Evolutionary conservation across 2,113 vertebrate genomes (phyloP).

Genomic region (Campylomormyrus tamandua): DNA sequence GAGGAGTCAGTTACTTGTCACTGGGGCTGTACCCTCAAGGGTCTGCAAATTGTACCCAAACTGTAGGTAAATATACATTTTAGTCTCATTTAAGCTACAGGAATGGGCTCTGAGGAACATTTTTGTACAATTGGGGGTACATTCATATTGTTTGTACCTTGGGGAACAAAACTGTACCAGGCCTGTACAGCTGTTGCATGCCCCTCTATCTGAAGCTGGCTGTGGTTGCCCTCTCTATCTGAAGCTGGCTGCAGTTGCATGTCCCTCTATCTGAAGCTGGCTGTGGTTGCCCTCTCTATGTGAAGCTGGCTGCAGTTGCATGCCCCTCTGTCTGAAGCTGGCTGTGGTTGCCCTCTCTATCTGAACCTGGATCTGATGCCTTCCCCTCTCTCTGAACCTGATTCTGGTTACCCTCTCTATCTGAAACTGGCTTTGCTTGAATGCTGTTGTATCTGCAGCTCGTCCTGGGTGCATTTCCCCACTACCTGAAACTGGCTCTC

Average conservation of each 20-base stretch:
- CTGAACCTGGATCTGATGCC: background rate
- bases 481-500: background rate
- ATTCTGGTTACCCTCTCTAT: slow-evolving; percentile 1
- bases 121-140: background rate
- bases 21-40: background rate
- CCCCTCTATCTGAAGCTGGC: background rate
- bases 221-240: background rate
- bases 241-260: background rate
- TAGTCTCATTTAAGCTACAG: background rate
- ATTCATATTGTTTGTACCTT: background rate
- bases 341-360: background rate
- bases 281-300: too few species aligned
- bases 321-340: background rate
- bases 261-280: background rate
- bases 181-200: too few species aligned
- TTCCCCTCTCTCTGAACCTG: background rate
- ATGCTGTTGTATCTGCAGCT: background rate
- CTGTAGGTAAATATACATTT: background rate
- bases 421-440: background rate
- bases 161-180: background rate
- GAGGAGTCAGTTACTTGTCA: background rate
- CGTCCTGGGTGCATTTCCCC: background rate
- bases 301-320: too few species aligned
- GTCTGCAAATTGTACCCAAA: background rate
- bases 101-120: background rate